phyloP scores from a whole-genome alignment of 2,888 invertebrate genomes.

The Mythimna vitellina region DNA sequence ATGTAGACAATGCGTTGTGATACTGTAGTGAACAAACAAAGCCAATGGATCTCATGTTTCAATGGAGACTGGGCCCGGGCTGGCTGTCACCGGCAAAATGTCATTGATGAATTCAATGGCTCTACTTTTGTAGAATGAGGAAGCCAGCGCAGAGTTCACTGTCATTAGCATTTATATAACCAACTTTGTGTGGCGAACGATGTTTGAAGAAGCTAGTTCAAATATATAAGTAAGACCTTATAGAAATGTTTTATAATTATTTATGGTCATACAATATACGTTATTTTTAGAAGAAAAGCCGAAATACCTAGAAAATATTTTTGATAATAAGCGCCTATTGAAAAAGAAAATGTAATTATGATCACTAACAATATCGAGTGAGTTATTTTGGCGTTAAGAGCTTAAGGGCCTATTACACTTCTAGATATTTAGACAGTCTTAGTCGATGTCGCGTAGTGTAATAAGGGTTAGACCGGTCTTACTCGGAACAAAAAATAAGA shows the following conservation, averaged over 20 bases:
- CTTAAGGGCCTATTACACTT: too few species aligned
- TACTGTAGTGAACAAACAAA: constrained; percentile 61
- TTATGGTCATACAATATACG: too few species aligned
- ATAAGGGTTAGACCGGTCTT: too few species aligned
- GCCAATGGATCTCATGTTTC: constrained; percentile 52
- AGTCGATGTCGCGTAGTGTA: too few species aligned
- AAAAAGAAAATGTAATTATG: background rate
- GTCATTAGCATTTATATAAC: constrained; percentile 24
- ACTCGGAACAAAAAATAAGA: too few species aligned
- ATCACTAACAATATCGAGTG: background rate
- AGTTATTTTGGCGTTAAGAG: background rate
- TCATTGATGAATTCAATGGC: constrained; percentile 42
- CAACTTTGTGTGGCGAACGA: background rate
- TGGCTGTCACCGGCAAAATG: constrained; percentile 38
- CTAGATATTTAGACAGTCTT: too few species aligned
- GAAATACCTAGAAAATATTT: background rate
- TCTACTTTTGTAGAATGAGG: constrained; percentile 10
- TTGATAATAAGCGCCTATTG: background rate
- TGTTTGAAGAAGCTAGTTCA: too few species aligned
- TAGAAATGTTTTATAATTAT: background rate
- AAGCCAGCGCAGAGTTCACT: background rate
- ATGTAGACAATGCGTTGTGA: constrained; percentile 53
- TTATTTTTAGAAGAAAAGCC: background rate
- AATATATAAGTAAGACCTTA: background rate
- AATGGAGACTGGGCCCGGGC: constrained; percentile 26